Evolutionary conservation across 2,888 invertebrate genomes (phyloP).

Genomic region (Nephrotoma appendiculata): DNA sequence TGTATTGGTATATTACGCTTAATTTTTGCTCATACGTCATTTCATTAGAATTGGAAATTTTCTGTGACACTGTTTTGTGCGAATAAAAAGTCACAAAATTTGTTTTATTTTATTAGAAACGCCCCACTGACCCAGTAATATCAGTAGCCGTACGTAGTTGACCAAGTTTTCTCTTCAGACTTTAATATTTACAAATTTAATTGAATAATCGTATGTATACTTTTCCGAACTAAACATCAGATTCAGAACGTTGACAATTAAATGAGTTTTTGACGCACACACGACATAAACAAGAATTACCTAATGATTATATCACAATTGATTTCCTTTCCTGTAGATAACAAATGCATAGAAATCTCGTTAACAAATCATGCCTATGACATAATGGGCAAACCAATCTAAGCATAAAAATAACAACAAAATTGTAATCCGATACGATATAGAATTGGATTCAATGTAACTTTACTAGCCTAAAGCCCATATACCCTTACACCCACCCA

Average conservation of each 20-base stretch:
- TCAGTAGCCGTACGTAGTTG: too few relatives aligned
- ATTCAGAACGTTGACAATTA: neutral
- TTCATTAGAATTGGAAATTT: too few relatives aligned
- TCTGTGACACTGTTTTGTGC: too few relatives aligned
- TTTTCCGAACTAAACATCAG: too few relatives aligned
- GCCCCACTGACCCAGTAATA: too few relatives aligned
- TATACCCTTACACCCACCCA: neutral
- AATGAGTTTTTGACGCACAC: neutral
- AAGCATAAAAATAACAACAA: neutral
- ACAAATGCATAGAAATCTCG: neutral
- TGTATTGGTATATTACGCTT: too few relatives aligned
- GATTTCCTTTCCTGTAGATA: neutral
- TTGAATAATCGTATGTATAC: too few relatives aligned
- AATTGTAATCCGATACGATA: neutral
- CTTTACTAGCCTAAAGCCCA: neutral
- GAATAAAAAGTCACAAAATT: too few relatives aligned
- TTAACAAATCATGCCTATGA: neutral
- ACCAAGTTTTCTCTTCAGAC: too few relatives aligned
- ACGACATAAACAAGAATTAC: neutral
- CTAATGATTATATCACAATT: neutral
- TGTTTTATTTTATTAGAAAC: too few relatives aligned
- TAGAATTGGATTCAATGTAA: neutral
- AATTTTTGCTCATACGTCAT: too few relatives aligned
- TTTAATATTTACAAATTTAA: too few relatives aligned
- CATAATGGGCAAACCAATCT: neutral